Percentiles rank a stretch among this genome's conserved stretches.
These are phyloP conservation scores for Eolophus roseicapilla DNA, from an alignment of 2,113 vertebrate genomes.

Conservation along the genomic window DNA sequence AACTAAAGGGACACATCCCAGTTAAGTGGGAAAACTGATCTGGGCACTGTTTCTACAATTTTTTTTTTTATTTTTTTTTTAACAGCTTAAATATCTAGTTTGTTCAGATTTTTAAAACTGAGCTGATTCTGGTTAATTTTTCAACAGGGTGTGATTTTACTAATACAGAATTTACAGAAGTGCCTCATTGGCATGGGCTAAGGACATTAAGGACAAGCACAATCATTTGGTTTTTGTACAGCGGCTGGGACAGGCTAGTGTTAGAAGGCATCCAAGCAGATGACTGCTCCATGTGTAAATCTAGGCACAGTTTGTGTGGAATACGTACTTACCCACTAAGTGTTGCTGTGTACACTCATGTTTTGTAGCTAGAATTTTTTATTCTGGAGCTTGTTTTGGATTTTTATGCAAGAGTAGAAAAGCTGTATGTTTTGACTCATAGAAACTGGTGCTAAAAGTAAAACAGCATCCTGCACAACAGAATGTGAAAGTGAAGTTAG, in stretches of 20 bases:
- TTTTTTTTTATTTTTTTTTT: neutral
- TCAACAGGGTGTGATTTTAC: neutral
- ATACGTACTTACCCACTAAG: neutral
- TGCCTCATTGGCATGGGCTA: neutral
- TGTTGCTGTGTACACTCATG: neutral
- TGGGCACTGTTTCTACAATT: neutral
- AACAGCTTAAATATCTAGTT: neutral
- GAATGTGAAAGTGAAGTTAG: slow-evolving; percentile 52
- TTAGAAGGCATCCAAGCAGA: neutral
- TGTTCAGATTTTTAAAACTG: neutral
- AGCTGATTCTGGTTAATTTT: neutral
- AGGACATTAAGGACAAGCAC: neutral
- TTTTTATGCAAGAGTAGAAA: neutral
- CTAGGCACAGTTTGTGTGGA: neutral
- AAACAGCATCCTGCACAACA: neutral
- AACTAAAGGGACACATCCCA: neutral
- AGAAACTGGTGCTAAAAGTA: neutral
- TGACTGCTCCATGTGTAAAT: neutral
- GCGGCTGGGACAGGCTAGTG: neutral
- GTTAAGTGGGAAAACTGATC: neutral
- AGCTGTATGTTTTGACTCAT: neutral
- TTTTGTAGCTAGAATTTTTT: neutral
- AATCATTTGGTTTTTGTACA: neutral
- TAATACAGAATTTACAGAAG: neutral
- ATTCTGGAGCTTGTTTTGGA: neutral